phyloP scores from a whole-genome alignment of 2,113 vertebrate genomes.

The Dipodomys spectabilis region DNA sequence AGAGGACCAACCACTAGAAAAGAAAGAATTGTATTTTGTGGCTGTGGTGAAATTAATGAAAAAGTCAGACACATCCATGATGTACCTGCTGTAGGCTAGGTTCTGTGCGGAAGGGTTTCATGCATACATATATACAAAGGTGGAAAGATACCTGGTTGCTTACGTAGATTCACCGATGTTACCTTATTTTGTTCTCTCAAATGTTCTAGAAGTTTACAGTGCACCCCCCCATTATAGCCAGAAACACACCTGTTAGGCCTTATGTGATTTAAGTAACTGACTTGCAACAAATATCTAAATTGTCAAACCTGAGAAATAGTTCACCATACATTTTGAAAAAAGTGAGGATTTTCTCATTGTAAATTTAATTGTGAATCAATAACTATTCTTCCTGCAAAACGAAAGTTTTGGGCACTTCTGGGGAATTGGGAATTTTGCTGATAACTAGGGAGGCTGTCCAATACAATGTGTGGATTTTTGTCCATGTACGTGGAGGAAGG shows the following conservation, averaged over 20 bases:
- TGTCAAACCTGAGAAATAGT: not conserved
- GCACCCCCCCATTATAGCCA: not conserved
- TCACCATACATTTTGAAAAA: not conserved
- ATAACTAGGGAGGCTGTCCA: not conserved
- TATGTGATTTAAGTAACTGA: not conserved
- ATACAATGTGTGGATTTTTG: not conserved
- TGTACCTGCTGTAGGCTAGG: not conserved
- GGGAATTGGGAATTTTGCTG: not conserved
- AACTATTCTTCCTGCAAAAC: not conserved
- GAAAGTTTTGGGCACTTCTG: not conserved
- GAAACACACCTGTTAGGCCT: not conserved
- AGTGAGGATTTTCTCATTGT: not conserved
- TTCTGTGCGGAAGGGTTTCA: not conserved
- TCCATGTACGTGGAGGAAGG: not conserved
- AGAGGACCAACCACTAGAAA: not conserved
- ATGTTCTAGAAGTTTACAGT: not conserved
- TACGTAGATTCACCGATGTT: not conserved
- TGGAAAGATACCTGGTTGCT: not conserved
- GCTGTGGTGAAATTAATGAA: not conserved
- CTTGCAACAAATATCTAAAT: not conserved
- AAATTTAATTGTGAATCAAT: slow-evolving; percentile 19
- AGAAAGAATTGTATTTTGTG: not conserved
- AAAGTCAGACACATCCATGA: not conserved
- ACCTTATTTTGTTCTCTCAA: not conserved
- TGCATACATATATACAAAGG: not conserved